Evolutionary conservation across 1,140 invertebrate genomes (phyloP).

Genomic region (Drosophila watanabei): DNA sequence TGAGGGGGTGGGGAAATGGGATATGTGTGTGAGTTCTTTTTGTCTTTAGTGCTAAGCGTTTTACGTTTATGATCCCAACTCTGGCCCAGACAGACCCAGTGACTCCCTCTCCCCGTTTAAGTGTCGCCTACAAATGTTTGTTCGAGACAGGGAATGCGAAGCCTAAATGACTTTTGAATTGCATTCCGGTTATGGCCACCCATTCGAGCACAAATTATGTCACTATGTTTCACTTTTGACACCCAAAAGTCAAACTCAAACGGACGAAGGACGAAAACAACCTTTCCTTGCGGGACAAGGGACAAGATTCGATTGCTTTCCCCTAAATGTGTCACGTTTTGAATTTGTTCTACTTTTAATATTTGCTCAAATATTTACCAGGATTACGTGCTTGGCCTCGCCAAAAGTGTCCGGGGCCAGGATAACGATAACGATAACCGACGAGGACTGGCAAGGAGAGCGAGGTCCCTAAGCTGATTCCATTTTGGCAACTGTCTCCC

Average conservation of each 20-base stretch:
- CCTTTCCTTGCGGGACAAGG: background rate
- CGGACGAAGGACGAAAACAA: background rate
- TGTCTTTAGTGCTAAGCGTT: conserved; percentile 78
- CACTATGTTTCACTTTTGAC: conserved; percentile 33
- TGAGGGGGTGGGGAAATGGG: conserved; percentile 4
- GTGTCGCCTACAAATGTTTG: conserved; percentile 38
- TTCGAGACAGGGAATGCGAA: conserved; percentile 24
- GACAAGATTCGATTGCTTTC: conserved; percentile 51
- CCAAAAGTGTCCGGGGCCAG: conserved; percentile 25
- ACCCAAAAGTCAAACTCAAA: background rate
- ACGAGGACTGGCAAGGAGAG: background rate
- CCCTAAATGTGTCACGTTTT: conserved; percentile 70
- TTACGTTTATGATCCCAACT: conserved; percentile 72
- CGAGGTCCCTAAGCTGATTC: conserved; percentile 29
- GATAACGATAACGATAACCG: conserved; percentile 17
- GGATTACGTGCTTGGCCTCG: conserved; percentile 60
- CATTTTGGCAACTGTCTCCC: conserved; percentile 33
- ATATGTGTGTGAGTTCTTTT: conserved; percentile 35
- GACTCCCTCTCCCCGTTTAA: conserved; percentile 23
- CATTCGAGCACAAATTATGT: conserved; percentile 54
- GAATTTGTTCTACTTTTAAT: conserved; percentile 70
- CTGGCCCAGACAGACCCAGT: conserved; percentile 32
- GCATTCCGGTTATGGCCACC: conserved; percentile 51
- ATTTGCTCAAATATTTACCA: conserved; percentile 77
- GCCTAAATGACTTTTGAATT: conserved; percentile 73